phyloP scores from a whole-genome alignment of 2,888 invertebrate genomes.

The Noctua janthina region DNA sequence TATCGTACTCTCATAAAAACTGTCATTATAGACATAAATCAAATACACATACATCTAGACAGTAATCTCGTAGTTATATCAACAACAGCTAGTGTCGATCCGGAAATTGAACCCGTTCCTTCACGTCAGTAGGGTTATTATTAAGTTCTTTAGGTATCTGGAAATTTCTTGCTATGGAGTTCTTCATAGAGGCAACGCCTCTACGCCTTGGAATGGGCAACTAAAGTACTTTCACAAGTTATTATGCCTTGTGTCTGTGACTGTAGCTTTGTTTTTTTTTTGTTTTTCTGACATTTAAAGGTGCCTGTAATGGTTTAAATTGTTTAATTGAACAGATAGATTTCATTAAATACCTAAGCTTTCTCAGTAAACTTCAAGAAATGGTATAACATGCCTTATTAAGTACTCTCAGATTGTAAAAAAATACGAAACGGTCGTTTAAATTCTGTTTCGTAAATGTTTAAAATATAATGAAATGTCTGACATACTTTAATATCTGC shows the following conservation, averaged over 20 bases:
- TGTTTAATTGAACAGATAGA: no score
- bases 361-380: not conserved
- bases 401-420: no score
- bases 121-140: not conserved
- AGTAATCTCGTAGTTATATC: constrained; percentile 17
- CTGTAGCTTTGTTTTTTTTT: no score
- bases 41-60: constrained; percentile 21
- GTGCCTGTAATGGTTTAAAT: no score
- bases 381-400: no score
- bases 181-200: no score
- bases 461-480: constrained; percentile 12
- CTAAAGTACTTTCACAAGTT: no score
- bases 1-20: constrained; percentile 26
- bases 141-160: not conserved
- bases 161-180: no score
- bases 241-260: no score
- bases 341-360: not conserved
- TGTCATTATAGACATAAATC: constrained; percentile 18
- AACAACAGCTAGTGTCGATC: constrained; percentile 1
- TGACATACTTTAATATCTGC: not conserved
- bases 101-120: constrained; percentile 9
- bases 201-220: no score
- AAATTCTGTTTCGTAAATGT: not conserved
- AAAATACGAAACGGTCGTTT: not conserved
- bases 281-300: no score